Evolutionary conservation across 2,888 invertebrate genomes (phyloP).

Genomic region (Hylaea fasciaria): DNA sequence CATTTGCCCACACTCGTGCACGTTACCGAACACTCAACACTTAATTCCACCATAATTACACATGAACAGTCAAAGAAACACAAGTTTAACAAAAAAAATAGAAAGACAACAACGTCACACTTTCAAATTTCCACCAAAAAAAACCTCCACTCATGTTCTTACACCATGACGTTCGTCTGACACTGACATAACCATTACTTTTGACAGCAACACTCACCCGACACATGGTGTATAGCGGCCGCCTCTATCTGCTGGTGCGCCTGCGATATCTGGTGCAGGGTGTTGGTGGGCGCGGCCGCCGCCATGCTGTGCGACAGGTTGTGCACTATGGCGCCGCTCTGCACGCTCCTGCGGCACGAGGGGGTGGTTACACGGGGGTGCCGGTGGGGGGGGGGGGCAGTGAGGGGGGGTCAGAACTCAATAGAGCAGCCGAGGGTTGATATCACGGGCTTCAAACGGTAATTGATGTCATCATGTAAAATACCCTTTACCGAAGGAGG

Average conservation of each 20-base stretch:
- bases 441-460: conserved; percentile 66
- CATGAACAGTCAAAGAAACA: too few species aligned
- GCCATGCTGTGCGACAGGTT: conserved; percentile 75
- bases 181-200: too few species aligned
- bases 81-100: too few species aligned
- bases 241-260: conserved; percentile 82
- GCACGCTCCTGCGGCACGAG: conserved; percentile 59
- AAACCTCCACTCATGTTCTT: too few species aligned
- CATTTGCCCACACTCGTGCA: too few species aligned
- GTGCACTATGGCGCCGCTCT: conserved; percentile 71
- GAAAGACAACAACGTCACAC: too few species aligned
- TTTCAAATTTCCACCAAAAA: too few species aligned
- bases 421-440: conserved; percentile 64
- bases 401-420: conserved; percentile 33
- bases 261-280: conserved; percentile 85
- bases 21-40: too few species aligned
- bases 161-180: too few species aligned
- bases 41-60: too few species aligned
- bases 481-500: background rate
- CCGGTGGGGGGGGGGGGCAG: background rate
- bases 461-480: conserved; percentile 64
- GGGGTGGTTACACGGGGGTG: too few species aligned
- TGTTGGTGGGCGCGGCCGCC: conserved; percentile 70
- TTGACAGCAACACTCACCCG: conserved; percentile 53
- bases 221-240: conserved; percentile 72